Base-by-base conservation (phyloP, 2,888 invertebrate species). In the Ichneumoninae sp. region DNA sequence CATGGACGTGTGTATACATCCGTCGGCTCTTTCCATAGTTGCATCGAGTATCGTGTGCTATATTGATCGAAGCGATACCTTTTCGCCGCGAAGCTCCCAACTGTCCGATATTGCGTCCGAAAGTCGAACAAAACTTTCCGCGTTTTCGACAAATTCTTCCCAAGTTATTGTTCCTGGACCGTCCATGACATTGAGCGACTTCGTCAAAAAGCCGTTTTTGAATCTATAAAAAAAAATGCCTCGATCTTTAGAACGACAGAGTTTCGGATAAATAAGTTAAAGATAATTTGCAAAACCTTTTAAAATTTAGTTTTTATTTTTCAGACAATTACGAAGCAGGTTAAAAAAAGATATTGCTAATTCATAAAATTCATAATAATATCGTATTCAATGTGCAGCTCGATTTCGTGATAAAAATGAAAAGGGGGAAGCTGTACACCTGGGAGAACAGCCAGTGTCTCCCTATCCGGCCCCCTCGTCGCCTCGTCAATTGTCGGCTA, bases 111-210 rank as follows among this genome's bases (percentile, higher is more conserved):
- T 90, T 78, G 88, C 84, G 74, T 91, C 85, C 4, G 95, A 94
- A 75, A 93, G 76, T 76, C 86, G 81, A 26, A 93, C 87, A 36
- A 95, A 91, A 70, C 89, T 89, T 88, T 91, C 89, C 7, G 93
- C 93, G 84, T 92, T 91, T 65, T 89, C 87, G 26, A 92, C 82
- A 89, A 94, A 95, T 88, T 94, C 93, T 65, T 94, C 93, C 93
- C 94, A 94, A 78, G 93, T 92, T 16, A 94, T 88, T 33, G 93
- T 94, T 60, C 94, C 94, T 83, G 91, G 89, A 75, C 92, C 93
- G 75, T 93, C 92, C 92, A 93, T 93, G 30, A 77, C 75, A 83
- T 84, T 71, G 68, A n/a, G 0, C 3, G 44, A 50, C 13, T 52
- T 30, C 10, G 7, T 65, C 33, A 13, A 26, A 4, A 33, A 30